Evolutionary conservation across 2,113 vertebrate genomes (phyloP), one percentile per base, ranked within the genome.

Genomic region (Rhombomys opimus): DNA sequence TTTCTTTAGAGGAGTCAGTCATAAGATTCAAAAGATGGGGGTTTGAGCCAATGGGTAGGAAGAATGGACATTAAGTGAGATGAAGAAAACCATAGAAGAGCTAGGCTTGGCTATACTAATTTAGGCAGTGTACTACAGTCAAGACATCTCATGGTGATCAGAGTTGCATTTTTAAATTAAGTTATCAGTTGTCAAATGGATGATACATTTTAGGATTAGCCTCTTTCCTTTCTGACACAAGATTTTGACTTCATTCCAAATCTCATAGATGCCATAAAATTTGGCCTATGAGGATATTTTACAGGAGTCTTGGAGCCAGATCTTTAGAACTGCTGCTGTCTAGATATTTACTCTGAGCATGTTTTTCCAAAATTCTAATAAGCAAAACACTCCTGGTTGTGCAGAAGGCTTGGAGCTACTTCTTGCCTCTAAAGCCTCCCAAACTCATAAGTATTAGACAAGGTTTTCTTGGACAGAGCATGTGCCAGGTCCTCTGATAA

Each of bases 401-500:
- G 70, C 90, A 86, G 93, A 96, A 97, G 87, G 90, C 70, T 92
- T 88, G 76, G 75, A 96, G 88, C 88, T 81, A 52, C 90, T 57
- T 85, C 88, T 95, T 93, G 61, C 22, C 61, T 89, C 87, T 78
- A 89, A 97, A 82, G 92, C 97, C 93, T 95, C 92, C 97, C 93
- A 86, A 97, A 97, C 82, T 94, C 95, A 86, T 86, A 96, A 92
- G 96, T 93, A 96, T 96, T 96, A 95, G 94, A 96, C 2, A 46
- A 96, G 90, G 72, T 82, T 93, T 97, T 94, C 92, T 97, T 88
- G 95, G 95, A 96, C 91, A 82, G 81, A 90, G 27, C 50, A 77
- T 68, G 84, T 95, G 95, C 97, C 97, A 97, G 97, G 90, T 91
- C 97, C 94, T 97, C 97, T 96, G 97, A 97, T 93, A 96, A 97